Base-by-base conservation (phyloP, 92 coral and sea anemone genomes). In the Zoanthus solanderi region DNA sequence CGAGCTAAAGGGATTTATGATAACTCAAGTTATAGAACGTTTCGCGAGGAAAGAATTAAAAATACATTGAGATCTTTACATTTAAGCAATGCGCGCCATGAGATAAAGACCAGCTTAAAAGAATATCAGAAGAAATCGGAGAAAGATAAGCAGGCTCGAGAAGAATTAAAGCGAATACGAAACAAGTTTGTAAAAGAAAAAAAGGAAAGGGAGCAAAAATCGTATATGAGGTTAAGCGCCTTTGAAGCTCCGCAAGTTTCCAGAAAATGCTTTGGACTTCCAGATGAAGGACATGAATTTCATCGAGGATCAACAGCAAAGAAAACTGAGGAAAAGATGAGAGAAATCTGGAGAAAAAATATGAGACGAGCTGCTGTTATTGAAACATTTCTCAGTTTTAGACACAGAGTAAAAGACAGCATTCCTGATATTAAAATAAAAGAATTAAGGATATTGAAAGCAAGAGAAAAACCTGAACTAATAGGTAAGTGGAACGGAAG, bases 271-370 rank as follows among this genome's bases (percentile, higher is more conserved):
- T 95, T 95, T 68, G 99, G 99, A 37, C 86, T 97, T 1, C 99
- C 99, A 4, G 90, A 95, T 23, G 99, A 97, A 1, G 99, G 99
- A 7, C 89, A 95, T 46, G 99, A 97, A 75, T 79, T 95, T 50
- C 72, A 50, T 18, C 90, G 66, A 13, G 80, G 78, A 16, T 89
- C 96, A 18, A 90, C 87, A 74, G 90, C 76, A 42, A 78, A 83
- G 34, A 91, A 89, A 42, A 89, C 93, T 45, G 92, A 93, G 34
- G 77, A 79, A 81, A 85, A 76, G 73, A 81, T 95, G 37, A 89
- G 90, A 54, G 94, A 88, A 73, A 93, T 95, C 34, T 95, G 96
- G 96, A 56, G 75, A 84, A 95, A 74, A 46, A 92, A 96, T 12
- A 85, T 93, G 74, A 88, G 85, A 66, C 88, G 98, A 34, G 95